These are phyloP conservation scores for Setophaga petechia DNA, from an alignment of 2,113 vertebrate species.

Conservation along the genomic window DNA sequence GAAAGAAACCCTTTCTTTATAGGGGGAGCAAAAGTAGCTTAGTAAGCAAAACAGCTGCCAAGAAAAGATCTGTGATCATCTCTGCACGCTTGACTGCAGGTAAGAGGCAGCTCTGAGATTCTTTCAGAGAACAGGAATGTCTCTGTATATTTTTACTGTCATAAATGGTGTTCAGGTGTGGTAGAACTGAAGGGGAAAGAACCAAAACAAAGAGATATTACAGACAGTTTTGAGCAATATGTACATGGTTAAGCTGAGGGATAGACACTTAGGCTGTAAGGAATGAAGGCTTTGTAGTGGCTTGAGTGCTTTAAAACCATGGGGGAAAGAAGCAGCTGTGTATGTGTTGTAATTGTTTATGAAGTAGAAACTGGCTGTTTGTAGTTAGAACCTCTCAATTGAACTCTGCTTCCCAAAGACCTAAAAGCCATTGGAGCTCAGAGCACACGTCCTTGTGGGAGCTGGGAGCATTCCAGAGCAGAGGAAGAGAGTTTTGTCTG, in stretches of 20 bases:
- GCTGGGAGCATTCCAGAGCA: background rate
- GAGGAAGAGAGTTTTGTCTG: background rate
- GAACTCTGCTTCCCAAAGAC: background rate
- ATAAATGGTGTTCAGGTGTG: background rate
- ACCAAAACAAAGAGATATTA: background rate
- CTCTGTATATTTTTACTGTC: background rate
- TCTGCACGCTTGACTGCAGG: conserved; percentile 6
- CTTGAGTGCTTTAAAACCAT: background rate
- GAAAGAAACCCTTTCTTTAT: background rate
- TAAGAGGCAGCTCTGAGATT: background rate
- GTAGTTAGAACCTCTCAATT: background rate
- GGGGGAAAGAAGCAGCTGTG: background rate
- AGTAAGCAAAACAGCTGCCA: conserved; percentile 1
- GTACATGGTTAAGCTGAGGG: background rate
- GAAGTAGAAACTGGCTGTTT: background rate
- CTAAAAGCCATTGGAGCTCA: background rate
- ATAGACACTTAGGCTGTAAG: background rate
- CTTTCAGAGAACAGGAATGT: background rate
- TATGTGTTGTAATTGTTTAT: background rate
- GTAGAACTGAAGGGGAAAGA: background rate
- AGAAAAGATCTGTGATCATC: accelerated
- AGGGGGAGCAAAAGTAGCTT: background rate
- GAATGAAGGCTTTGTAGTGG: background rate
- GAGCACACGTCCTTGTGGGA: background rate
- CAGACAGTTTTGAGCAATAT: background rate